phyloP scores from a whole-genome alignment of 2,113 vertebrate genomes.

The Propithecus coquereli region DNA sequence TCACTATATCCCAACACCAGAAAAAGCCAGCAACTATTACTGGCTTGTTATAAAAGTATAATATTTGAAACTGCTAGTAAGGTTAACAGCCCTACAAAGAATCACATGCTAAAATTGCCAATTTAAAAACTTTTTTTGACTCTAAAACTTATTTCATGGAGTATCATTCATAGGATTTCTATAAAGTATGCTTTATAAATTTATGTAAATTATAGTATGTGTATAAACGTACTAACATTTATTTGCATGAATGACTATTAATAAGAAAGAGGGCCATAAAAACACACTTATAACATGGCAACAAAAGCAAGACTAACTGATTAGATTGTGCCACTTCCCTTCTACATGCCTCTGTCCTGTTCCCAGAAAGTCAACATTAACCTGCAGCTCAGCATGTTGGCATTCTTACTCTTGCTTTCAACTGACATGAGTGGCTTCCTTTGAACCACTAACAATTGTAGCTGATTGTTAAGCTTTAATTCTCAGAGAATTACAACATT shows the following conservation, averaged over 20 bases:
- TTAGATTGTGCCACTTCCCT: not conserved
- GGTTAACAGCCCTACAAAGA: not conserved
- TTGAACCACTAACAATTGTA: constrained; percentile 37
- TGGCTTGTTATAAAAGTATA: not conserved
- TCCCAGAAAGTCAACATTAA: not conserved
- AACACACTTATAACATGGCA: not conserved
- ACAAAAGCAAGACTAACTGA: not conserved
- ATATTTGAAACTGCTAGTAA: constrained; percentile 22
- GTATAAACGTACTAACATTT: not conserved
- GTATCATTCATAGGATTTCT: not conserved
- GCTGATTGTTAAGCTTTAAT: not conserved
- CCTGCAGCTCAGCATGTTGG: not conserved
- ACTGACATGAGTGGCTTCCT: not conserved
- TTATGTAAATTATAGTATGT: not conserved
- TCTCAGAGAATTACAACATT: constrained; percentile 4
- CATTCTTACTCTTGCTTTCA: constrained; percentile 29
- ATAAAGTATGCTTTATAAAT: not conserved
- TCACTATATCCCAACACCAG: constrained; percentile 3
- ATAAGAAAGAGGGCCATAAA: not conserved
- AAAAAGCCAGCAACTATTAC: constrained; percentile 29
- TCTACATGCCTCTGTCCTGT: not conserved
- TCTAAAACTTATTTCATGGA: constrained; percentile 34
- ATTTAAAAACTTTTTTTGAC: constrained; percentile 7
- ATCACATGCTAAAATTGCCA: not conserved
- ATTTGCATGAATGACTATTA: constrained; percentile 29